Evolutionary conservation across 2,797 vertebrate species (phyloP).

Genomic region (Eleutherodactylus coqui): DNA sequence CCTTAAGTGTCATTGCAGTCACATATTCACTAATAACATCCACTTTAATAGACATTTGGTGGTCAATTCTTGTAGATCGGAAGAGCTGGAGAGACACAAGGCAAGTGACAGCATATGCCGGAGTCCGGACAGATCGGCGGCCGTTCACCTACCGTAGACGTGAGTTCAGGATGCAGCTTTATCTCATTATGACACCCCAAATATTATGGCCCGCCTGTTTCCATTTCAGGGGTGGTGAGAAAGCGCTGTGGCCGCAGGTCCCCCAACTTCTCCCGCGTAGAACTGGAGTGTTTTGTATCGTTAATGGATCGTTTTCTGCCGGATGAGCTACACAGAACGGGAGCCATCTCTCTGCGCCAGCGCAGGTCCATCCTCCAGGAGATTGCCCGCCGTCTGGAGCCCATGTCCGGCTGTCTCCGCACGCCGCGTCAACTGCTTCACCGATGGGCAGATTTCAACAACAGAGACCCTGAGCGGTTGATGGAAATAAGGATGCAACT

Average conservation of each 20-base stretch:
- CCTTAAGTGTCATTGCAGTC: too few relatives aligned
- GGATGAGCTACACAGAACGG: neutral
- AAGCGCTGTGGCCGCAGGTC: neutral
- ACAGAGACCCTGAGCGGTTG: constrained; percentile 21
- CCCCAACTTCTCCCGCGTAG: constrained; percentile 20
- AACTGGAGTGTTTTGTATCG: constrained; percentile 26
- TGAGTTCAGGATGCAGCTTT: neutral
- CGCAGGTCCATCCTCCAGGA: constrained; percentile 12
- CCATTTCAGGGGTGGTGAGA: neutral
- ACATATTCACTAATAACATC: too few relatives aligned
- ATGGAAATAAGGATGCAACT: constrained; percentile 16
- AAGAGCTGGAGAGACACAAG: too few relatives aligned
- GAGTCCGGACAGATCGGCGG: neutral
- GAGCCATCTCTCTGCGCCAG: constrained; percentile 11
- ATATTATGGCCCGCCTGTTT: neutral
- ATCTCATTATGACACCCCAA: neutral
- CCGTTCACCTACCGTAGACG: neutral
- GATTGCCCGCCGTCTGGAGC: constrained; percentile 18
- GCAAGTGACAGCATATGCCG: too few relatives aligned
- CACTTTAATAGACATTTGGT: neutral
- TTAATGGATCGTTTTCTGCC: constrained; percentile 34
- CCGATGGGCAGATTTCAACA: constrained; percentile 41
- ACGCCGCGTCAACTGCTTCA: constrained; percentile 31
- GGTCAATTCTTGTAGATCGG: neutral
- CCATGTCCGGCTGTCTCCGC: constrained; percentile 33